Evolutionary conservation across 2,113 vertebrate genomes (phyloP).

Genomic region (Bombycilla garrulus): DNA sequence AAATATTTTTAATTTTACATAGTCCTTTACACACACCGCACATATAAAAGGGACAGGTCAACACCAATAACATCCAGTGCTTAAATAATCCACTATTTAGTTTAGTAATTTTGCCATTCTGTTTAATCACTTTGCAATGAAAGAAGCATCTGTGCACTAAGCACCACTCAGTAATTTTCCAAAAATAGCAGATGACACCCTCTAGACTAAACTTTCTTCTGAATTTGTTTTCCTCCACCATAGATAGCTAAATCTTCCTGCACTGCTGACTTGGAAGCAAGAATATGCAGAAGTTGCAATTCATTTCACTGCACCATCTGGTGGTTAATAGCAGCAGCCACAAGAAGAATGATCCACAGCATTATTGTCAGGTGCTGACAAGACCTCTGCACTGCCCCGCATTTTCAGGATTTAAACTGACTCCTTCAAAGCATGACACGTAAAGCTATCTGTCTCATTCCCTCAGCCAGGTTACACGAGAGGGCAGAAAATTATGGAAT

Average conservation of each 20-base stretch:
- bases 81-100: not conserved
- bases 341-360: not conserved
- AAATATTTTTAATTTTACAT: not conserved
- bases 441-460: not conserved
- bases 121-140: not conserved
- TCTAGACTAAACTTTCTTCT: not conserved
- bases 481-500: not conserved
- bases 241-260: not conserved
- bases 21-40: not conserved
- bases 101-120: not conserved
- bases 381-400: accelerated
- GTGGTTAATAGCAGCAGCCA: constrained; percentile 26
- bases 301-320: constrained; percentile 54
- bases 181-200: not conserved
- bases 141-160: not conserved
- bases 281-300: not conserved
- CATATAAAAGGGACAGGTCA: not conserved
- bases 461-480: not conserved
- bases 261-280: not conserved
- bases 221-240: not conserved
- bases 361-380: not conserved
- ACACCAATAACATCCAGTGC: not conserved
- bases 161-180: not conserved
- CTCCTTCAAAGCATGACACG: not conserved
- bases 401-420: not conserved